Base-by-base conservation (phyloP, 2,113 vertebrate genomes). In the Etheostoma spectabile region DNA sequence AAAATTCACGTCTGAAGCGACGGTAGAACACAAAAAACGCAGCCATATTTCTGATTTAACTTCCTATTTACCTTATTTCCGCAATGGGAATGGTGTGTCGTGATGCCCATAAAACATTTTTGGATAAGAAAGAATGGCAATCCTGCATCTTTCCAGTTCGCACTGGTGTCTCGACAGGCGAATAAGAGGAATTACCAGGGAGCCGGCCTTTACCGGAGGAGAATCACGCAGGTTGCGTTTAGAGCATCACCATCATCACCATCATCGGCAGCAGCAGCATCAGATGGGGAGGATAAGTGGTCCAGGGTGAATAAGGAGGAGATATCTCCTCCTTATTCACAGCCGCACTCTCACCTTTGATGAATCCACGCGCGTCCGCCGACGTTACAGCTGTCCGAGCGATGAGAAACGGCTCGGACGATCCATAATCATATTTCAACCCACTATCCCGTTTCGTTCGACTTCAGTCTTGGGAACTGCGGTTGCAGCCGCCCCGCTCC, bases 221-320 rank as follows among this genome's bases (percentile, higher is more conserved):
- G 86, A 88, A 92, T 82, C 89, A 90, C 93, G 93, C 93, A 94
- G 90, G 92, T 83, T 92, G 91, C 92, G 89, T 89, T 88, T 92
- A 88, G 70, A 91, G 85, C 89, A 88, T 87, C 93, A 92, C 77
- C 91, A 89, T 80, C 91, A 67, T 45, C 84, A 59, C 13, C 71
- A 24, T 18, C 80, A 48, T 22, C 85, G 24, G 59, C 91, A 91
- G 75, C 90, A 88, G 74, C 87, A 86, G 82, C 86, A 91, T 79
- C 88, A 65, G 88, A 93, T 87, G 79, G 78, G 74, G 85, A 90
- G 84, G 89, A 92, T 59, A 71, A 88, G 88, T 74, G 87, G 59
- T 86, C 86, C 87, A 62, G 78, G 73, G 51, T 81, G 83, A 88
- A 84, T 64, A 70, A 77, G 68, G 77, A 87, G 72, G 76, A 74